A percentile compares a stretch with the other conserved stretches of the same genome.
Conservation (phyloP, 2,113 vertebrate species). For the Ctenodactylus gundi region DNA sequence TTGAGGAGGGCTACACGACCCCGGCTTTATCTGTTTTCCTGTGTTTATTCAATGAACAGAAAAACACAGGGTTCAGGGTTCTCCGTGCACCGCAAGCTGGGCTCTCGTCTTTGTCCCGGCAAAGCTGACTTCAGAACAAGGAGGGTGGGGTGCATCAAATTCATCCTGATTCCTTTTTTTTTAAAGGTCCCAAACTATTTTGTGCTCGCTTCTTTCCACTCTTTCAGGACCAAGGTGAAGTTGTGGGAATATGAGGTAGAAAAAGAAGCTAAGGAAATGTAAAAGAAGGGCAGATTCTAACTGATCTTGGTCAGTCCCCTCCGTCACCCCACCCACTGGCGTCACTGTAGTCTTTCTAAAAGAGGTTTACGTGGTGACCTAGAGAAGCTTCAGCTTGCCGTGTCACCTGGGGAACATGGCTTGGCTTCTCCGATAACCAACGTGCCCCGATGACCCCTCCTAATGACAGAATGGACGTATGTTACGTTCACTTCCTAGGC, state of each 20-base stretch:
- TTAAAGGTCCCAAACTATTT: background rate
- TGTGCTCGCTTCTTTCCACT: background rate
- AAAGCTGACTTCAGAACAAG: background rate
- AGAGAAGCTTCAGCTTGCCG: background rate
- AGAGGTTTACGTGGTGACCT: background rate
- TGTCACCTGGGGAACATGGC: background rate
- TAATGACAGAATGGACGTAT: background rate
- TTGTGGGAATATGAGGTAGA: background rate
- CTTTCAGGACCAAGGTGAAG: background rate
- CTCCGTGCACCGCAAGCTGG: background rate
- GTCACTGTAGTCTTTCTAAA: background rate
- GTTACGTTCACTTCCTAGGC: slow-evolving; percentile 47
- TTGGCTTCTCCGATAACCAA: background rate
- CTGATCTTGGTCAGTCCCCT: background rate
- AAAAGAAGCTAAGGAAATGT: background rate
- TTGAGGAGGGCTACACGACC: background rate
- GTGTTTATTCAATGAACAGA: background rate
- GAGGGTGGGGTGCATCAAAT: background rate
- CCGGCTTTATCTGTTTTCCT: background rate
- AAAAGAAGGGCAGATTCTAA: background rate
- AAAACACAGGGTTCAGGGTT: background rate
- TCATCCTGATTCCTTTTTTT: background rate
- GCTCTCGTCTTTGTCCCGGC: background rate
- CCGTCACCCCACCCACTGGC: background rate
- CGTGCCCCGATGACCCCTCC: background rate